Conservation (phyloP, 2,888 invertebrate genomes). For the Drosophila nr. medialis region DNA sequence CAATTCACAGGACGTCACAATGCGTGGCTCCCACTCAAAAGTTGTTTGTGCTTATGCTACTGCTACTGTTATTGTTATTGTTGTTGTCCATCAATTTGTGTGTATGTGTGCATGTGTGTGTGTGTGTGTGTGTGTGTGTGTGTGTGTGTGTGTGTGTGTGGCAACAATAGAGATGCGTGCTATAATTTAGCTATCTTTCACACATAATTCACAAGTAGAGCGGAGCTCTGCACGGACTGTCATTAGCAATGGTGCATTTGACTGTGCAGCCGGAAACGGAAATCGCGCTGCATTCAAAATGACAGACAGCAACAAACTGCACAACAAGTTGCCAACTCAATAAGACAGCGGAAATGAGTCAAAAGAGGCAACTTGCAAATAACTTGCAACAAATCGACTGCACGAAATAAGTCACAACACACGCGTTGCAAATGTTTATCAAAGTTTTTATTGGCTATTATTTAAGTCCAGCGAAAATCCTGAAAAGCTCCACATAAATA, state of each 20-base stretch:
- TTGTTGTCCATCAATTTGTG: slow-evolving; percentile 22
- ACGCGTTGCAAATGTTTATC: slow-evolving; percentile 8
- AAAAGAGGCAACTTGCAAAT: slow-evolving; percentile 22
- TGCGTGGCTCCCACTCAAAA: slow-evolving; percentile 58
- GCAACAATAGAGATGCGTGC: slow-evolving; percentile 67
- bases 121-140: slow-evolving; percentile 21
- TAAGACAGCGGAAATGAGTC: slow-evolving; percentile 39
- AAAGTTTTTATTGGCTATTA: not conserved
- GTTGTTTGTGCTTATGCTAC: slow-evolving; percentile 50
- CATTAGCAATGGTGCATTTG: slow-evolving; percentile 56
- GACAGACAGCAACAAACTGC: slow-evolving; percentile 44
- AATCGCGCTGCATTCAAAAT: slow-evolving; percentile 67
- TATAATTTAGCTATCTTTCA: slow-evolving; percentile 75
- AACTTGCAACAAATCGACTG: slow-evolving; percentile 17
- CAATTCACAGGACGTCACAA: slow-evolving; percentile 59
- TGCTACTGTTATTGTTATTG: slow-evolving; percentile 33
- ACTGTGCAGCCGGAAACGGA: slow-evolving; percentile 61
- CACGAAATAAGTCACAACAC: not conserved
- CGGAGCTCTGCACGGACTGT: slow-evolving; percentile 9
- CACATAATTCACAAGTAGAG: slow-evolving; percentile 67
- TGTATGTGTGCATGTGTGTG: slow-evolving; percentile 2
- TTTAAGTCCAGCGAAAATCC: not conserved
- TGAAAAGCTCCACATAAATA: not conserved
- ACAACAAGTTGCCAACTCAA: slow-evolving; percentile 53
- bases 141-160: slow-evolving; percentile 15